phyloP scores from a whole-genome alignment of 2,113 vertebrate species.

The Panthera tigris region DNA sequence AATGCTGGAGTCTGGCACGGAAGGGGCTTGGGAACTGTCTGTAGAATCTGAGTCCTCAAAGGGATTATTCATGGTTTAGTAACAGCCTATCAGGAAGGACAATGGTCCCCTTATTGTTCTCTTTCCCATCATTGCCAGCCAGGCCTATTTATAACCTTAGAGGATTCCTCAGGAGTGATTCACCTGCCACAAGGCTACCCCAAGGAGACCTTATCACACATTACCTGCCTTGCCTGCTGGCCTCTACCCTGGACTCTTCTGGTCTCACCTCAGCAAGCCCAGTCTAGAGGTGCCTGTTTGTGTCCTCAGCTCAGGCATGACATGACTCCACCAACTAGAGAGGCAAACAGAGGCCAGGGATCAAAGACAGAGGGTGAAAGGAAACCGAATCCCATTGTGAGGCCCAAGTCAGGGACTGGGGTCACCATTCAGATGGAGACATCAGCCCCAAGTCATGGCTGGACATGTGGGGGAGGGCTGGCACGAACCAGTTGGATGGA shows the following conservation, averaged over 20 bases:
- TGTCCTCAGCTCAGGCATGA: not conserved
- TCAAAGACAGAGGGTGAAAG: not conserved
- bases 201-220: not conserved
- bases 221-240: not conserved
- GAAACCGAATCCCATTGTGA: not conserved
- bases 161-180: slow-evolving; percentile 48
- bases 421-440: not conserved
- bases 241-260: not conserved
- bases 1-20: not conserved
- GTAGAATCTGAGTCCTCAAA: not conserved
- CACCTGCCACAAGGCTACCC: not conserved
- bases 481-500: not conserved
- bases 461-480: not conserved
- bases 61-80: slow-evolving; percentile 24
- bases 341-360: not conserved
- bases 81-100: slow-evolving; percentile 48
- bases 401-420: not conserved
- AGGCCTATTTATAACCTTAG: slow-evolving; percentile 34
- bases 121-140: not conserved
- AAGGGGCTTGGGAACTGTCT: not conserved
- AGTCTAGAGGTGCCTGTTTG: not conserved
- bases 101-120: slow-evolving; percentile 52
- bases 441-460: not conserved
- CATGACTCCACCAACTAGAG: not conserved
- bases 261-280: not conserved